Percentiles rank a stretch among this genome's conserved stretches.
These are phyloP conservation scores for Esox niger DNA, from an alignment of 2,113 vertebrate species.

Conservation along the genomic window DNA sequence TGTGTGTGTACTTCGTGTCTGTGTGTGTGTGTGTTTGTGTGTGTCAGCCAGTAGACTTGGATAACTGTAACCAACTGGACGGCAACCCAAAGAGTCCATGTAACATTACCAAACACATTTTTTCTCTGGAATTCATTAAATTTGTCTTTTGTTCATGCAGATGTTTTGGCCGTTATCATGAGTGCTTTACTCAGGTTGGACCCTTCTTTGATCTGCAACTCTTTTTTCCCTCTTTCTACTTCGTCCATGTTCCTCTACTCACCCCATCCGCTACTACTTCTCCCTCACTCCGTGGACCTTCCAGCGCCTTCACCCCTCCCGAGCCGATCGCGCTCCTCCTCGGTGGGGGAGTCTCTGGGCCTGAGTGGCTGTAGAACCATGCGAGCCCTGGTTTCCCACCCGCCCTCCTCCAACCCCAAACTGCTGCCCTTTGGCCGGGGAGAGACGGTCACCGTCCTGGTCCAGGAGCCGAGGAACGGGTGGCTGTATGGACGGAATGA, in stretches of 20 bases:
- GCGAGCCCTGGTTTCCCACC: slow-evolving; percentile 85
- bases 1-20: too few species aligned
- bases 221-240: neutral
- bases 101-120: neutral
- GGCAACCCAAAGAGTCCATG: neutral
- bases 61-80: too few species aligned
- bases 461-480: slow-evolving; percentile 86
- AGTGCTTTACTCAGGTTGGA: neutral
- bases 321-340: slow-evolving; percentile 77
- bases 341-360: slow-evolving; percentile 79
- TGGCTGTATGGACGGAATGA: slow-evolving; percentile 94
- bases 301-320: slow-evolving; percentile 71
- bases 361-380: slow-evolving; percentile 61
- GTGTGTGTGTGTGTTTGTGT: too few species aligned
- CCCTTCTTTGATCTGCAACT: neutral
- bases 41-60: too few species aligned
- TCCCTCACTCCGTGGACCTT: too few species aligned
- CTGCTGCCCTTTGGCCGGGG: slow-evolving; percentile 83
- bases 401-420: slow-evolving; percentile 80
- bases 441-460: slow-evolving; percentile 78
- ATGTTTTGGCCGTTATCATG: too few species aligned
- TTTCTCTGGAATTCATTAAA: neutral
- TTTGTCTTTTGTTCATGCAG: too few species aligned
- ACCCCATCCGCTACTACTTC: neutral
- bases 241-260: neutral